These are phyloP conservation scores for Ormia ochracea DNA, from an alignment of 2,888 invertebrate species.

Conservation along the genomic window DNA sequence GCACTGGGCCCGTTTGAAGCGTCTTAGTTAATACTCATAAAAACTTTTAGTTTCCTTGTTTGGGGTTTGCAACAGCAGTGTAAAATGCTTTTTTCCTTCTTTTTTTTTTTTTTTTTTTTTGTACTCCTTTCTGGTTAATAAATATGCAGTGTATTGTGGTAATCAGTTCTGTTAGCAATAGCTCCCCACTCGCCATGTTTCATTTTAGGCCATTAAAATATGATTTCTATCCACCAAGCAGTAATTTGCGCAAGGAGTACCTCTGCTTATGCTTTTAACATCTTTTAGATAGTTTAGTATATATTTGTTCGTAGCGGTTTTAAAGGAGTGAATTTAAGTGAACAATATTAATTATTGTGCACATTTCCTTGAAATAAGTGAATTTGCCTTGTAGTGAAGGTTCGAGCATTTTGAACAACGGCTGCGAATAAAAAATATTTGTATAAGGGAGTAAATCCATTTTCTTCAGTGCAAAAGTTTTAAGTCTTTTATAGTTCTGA, in stretches of 20 bases:
- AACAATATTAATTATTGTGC: no score
- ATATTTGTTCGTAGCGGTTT: neutral
- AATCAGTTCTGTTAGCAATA: constrained; percentile 10
- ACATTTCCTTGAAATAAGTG: neutral
- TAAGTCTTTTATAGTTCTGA: constrained; percentile 4
- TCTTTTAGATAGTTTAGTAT: neutral
- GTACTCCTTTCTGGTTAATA: constrained; percentile 1
- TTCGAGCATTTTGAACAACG: no score
- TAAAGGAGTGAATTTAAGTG: constrained; percentile 1
- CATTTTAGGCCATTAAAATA: neutral
- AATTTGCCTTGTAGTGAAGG: no score
- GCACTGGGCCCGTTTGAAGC: neutral
- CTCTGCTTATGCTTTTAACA: constrained; percentile 11
- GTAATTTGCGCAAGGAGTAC: neutral
- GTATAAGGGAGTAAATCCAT: no score
- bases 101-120: neutral
- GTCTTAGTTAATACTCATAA: constrained; percentile 25
- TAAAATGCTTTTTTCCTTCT: neutral
- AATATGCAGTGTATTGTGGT: constrained; percentile 34
- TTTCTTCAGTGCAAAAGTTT: no score
- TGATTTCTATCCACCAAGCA: neutral
- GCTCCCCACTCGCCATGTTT: neutral
- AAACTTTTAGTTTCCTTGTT: constrained; percentile 17
- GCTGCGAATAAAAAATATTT: no score
- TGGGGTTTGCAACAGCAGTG: constrained; percentile 40